Base-by-base conservation (phyloP, 1,140 invertebrate species). In the Caenorhabditis latens region DNA sequence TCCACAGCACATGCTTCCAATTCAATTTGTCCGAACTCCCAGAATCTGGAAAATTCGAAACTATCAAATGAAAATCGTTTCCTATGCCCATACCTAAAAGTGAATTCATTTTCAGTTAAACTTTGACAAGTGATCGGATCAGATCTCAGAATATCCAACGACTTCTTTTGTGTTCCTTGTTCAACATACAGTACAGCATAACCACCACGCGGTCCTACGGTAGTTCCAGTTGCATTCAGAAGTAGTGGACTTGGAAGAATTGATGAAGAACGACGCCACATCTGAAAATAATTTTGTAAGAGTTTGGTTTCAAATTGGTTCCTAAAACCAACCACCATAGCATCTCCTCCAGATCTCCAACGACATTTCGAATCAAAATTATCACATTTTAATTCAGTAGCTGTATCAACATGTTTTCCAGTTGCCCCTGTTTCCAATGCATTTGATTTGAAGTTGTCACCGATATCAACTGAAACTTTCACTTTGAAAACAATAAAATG, bases 101-200 rank as follows among this genome's bases (percentile, higher is more conserved):
- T 86, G 67, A 88, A 75, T 21, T 75, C 75, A 55, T 88, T 88
- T 42, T 84, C 87, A 24, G 87, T 88, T 8, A 85, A 32, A 79
- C 83, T 83, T 65, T 91, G 89, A 43, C 91, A 91, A 19, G 63
- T 79, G 21, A 91, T 90, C 11, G 91, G 90, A 84, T 91, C 91
- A 48, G 91, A 91, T 58, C 87, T 85, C 11, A 88, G 84, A 32
- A 85, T 71, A 55, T 88, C 87, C 7, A 85, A 13, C 11, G 75
- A 50, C 40, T 48, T 46, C 79, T 86, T 40, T 14, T 79, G 57
- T 42, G 86, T 85, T 48, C 86, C 88, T 83, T 91, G 90, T 46
- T 92, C 91, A 75, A 92, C 90, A 82, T 92, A 92, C n/a, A 91
- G 67, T 65, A 92, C 91, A 11, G 91, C 91, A 86, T 87, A 91